A percentile compares a stretch with the other conserved stretches of the same genome.
These are phyloP conservation scores for Macropodus opercularis DNA, from an alignment of 2,797 vertebrate genomes.

Conservation along the genomic window DNA sequence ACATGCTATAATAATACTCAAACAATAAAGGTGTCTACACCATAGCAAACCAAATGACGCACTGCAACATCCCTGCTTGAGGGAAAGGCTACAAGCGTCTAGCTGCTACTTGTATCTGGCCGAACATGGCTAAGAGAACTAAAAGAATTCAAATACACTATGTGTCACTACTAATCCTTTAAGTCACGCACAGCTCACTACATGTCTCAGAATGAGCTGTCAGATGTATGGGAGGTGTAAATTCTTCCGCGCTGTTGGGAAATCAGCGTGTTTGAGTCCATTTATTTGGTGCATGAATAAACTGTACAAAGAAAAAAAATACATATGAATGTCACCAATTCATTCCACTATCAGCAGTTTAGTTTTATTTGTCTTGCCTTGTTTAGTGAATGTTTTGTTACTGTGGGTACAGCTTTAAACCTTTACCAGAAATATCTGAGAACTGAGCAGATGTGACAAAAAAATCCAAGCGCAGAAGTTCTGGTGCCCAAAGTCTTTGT, in stretches of 20 bases:
- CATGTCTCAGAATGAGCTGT: constrained; percentile 11
- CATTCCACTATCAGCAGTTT: neutral
- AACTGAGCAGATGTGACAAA: neutral
- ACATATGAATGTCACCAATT: neutral
- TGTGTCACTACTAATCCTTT: constrained; percentile 35
- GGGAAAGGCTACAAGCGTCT: neutral
- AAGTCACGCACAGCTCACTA: constrained; percentile 13
- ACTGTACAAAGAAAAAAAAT: neutral
- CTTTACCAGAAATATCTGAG: neutral
- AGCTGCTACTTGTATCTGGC: neutral
- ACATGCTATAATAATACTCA: neutral
- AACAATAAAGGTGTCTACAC: neutral
- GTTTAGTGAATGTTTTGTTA: no score
- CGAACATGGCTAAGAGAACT: neutral
- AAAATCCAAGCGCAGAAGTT: neutral
- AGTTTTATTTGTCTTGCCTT: neutral
- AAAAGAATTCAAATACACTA: constrained; percentile 4
- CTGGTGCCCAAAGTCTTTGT: neutral
- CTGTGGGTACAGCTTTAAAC: no score
- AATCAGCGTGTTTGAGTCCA: neutral
- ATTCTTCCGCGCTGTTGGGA: neutral
- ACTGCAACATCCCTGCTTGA: neutral
- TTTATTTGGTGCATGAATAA: neutral
- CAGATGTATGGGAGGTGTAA: constrained; percentile 17
- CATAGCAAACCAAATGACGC: neutral